These are phyloP conservation scores for Aegotheles bennettii DNA, from an alignment of 2,113 vertebrate species.

Conservation along the genomic window DNA sequence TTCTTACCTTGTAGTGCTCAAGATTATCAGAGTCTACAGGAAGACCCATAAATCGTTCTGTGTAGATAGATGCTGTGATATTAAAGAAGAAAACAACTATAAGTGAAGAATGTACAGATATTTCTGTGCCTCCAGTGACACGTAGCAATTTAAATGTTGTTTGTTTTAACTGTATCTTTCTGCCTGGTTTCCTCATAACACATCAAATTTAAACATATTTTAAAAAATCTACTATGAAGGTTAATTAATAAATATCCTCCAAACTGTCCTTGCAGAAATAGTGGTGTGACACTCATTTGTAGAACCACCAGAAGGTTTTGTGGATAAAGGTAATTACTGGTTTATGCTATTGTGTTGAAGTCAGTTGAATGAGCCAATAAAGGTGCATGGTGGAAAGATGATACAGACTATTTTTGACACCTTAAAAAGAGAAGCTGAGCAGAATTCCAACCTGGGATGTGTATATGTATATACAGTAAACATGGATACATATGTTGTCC, in stretches of 20 bases:
- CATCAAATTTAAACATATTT: not conserved
- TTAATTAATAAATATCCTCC: not conserved
- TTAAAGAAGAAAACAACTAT: conserved; percentile 4
- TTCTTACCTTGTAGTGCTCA: conserved; percentile 86
- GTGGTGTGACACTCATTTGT: not conserved
- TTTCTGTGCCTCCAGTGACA: not conserved
- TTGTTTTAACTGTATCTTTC: not conserved
- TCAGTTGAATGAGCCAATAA: not conserved
- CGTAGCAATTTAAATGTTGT: not conserved
- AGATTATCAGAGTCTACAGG: conserved; percentile 84
- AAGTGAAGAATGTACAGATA: not conserved
- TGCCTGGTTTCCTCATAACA: not conserved
- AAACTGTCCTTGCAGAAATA: not conserved
- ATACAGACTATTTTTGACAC: not conserved
- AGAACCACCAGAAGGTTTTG: not conserved
- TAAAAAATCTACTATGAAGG: not conserved
- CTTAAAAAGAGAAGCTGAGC: not conserved
- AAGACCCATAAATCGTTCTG: conserved; percentile 94
- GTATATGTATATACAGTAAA: not conserved
- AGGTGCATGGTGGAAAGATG: not conserved
- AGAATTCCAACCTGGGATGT: not conserved
- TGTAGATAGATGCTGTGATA: conserved; percentile 80
- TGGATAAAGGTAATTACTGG: not conserved
- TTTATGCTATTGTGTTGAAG: not conserved
- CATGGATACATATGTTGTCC: not conserved